These are phyloP conservation scores for Phalacrocorax brasilianus DNA, from an alignment of 2,113 vertebrate genomes.

Conservation along the genomic window DNA sequence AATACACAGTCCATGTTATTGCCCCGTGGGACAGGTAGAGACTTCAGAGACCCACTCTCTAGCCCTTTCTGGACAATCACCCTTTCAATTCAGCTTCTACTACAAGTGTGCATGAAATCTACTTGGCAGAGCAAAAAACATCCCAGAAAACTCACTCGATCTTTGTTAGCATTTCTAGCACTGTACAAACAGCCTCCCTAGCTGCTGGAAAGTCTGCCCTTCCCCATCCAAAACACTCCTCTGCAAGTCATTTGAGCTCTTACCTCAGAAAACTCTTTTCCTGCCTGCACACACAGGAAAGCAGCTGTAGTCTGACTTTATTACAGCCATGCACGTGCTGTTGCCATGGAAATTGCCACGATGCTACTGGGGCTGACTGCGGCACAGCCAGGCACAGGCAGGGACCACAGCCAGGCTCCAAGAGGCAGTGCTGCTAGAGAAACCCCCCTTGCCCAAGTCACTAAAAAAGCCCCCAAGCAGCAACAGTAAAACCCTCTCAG, in stretches of 20 bases:
- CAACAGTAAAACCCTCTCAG: background rate
- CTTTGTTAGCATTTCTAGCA: background rate
- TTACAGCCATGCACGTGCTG: background rate
- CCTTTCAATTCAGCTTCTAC: background rate
- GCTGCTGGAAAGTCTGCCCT: background rate
- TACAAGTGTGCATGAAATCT: background rate
- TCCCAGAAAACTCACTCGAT: background rate
- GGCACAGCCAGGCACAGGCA: background rate
- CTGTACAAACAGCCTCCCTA: background rate
- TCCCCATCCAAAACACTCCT: background rate
- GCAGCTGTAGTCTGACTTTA: slow-evolving; percentile 16
- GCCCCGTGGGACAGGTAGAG: background rate
- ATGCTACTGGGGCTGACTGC: background rate
- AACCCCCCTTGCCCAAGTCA: background rate
- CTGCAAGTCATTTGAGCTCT: background rate
- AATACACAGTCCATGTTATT: background rate
- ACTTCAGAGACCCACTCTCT: background rate
- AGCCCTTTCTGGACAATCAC: background rate
- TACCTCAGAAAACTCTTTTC: slow-evolving; percentile 39
- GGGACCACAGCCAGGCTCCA: background rate
- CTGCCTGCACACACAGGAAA: background rate
- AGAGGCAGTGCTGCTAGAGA: background rate
- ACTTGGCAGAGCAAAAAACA: background rate
- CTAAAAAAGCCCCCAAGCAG: background rate
- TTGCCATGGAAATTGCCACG: background rate